Evolutionary conservation across 1,140 invertebrate species (phyloP).

Genomic region (Eriosoma lanigerum): DNA sequence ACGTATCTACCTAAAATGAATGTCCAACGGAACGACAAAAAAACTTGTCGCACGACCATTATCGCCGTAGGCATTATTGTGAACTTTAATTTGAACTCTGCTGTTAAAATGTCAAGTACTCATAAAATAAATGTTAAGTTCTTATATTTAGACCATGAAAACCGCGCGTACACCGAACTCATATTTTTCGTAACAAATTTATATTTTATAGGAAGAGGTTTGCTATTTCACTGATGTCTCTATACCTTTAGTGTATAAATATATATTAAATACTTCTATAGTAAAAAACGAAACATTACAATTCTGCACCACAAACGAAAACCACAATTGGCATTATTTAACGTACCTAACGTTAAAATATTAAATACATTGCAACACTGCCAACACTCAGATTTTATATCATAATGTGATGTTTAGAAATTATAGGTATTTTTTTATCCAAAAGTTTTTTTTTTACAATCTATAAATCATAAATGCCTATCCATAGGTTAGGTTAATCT

Average conservation of each 20-base stretch:
- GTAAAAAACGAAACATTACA: background rate
- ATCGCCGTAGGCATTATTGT: background rate
- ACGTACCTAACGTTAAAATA: background rate
- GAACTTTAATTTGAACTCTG: background rate
- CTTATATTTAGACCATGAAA: constrained; percentile 18
- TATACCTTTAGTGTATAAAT: too few relatives aligned
- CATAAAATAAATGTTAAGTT: constrained; percentile 19
- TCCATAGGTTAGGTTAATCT: too few relatives aligned
- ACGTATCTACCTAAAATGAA: too few relatives aligned
- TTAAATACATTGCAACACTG: background rate
- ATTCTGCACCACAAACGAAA: background rate
- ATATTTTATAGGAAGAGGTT: background rate
- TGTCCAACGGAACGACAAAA: too few relatives aligned
- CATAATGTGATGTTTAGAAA: too few relatives aligned
- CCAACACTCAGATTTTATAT: too few relatives aligned
- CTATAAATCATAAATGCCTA: too few relatives aligned
- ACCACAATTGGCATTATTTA: constrained; percentile 8
- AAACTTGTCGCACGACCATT: too few relatives aligned
- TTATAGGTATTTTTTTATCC: too few relatives aligned
- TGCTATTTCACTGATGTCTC: too few relatives aligned
- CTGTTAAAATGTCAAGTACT: constrained; percentile 6
- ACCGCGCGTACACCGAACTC: background rate
- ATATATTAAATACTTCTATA: background rate
- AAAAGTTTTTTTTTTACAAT: too few relatives aligned
- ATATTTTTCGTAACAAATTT: constrained; percentile 7